A percentile compares a stretch with the other conserved stretches of the same genome.
phyloP scores from a whole-genome alignment of 2,113 vertebrate genomes.

The Rattus norvegicus region GRCr8 NC_086028.1:29461001-29461500 shows the following conservation, averaged over 20 bases:
- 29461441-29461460: neutral
- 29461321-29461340: neutral
- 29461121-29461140: neutral
- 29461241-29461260: neutral
- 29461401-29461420: neutral
- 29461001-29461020: neutral
- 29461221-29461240: neutral
- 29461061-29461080: neutral
- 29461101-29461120: neutral
- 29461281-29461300: neutral
- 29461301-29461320: neutral
- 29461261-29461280: neutral
- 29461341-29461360: neutral
- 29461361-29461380: neutral
- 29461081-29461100: neutral
- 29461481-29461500: neutral
- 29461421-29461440: neutral
- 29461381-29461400: neutral
- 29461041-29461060: neutral
- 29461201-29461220: neutral
- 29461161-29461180: constrained; percentile 21
- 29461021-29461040: neutral
- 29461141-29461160: neutral
- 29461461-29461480: neutral
- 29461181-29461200: neutral